phyloP scores from a whole-genome alignment of 2,888 invertebrate species.

The Patella ulyssiponensis region DNA sequence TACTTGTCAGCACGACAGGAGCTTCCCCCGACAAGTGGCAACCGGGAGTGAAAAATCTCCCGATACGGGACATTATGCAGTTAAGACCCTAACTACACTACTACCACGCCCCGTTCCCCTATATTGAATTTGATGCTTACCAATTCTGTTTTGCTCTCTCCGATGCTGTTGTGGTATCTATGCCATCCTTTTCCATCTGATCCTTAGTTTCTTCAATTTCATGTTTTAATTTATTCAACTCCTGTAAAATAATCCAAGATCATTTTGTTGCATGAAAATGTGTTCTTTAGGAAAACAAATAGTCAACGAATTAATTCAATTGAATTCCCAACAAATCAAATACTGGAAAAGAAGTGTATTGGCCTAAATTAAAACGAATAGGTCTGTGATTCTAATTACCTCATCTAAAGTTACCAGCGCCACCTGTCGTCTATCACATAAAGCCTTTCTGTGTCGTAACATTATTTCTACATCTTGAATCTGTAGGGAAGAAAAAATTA shows the following conservation, averaged over 20 bases:
- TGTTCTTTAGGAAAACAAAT: too few species aligned
- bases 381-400: slow-evolving; percentile 36
- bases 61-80: too few species aligned
- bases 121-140: slow-evolving; percentile 14
- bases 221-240: slow-evolving; percentile 38
- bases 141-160: slow-evolving; percentile 37
- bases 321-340: too few species aligned
- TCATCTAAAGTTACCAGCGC: slow-evolving; percentile 49
- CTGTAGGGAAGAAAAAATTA: slow-evolving; percentile 29
- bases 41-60: too few species aligned
- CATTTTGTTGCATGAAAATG: too few species aligned
- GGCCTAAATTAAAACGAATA: background rate
- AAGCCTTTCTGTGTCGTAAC: slow-evolving; percentile 50
- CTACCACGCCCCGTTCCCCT: too few species aligned
- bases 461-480: slow-evolving; percentile 52
- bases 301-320: too few species aligned
- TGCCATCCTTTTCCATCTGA: slow-evolving; percentile 26
- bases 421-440: slow-evolving; percentile 47
- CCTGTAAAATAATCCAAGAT: slow-evolving; percentile 17
- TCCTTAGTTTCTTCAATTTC: slow-evolving; percentile 40
- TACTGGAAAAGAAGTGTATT: too few species aligned
- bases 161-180: slow-evolving; percentile 20
- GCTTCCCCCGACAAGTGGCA: too few species aligned
- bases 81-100: too few species aligned
- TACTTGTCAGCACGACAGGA: too few species aligned